Percentiles rank a stretch among this genome's conserved stretches.
Conservation (phyloP, 2,113 vertebrate genomes). For the Mandrillus leucophaeus region DNA sequence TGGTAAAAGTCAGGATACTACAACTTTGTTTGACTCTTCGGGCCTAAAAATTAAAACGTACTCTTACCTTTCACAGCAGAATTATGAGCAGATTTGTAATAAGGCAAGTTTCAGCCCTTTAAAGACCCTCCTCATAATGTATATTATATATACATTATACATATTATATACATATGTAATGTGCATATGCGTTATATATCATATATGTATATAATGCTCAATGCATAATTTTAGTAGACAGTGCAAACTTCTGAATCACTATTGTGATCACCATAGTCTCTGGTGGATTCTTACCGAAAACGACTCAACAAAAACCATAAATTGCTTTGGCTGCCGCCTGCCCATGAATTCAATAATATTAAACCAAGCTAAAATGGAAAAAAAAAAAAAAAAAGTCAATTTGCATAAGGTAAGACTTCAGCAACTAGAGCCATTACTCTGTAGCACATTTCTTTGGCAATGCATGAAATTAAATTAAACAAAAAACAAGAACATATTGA, state of each 20-base stretch:
- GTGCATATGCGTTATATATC: neutral
- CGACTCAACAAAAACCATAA: neutral
- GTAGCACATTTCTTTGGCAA: neutral
- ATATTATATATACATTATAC: neutral
- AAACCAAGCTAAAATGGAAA: neutral
- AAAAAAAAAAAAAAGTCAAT: neutral
- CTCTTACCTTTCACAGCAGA: neutral
- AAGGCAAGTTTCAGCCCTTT: neutral
- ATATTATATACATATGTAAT: too few species aligned
- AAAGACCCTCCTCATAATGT: neutral
- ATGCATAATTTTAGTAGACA: neutral
- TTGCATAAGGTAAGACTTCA: neutral
- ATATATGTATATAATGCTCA: neutral
- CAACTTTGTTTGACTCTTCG: neutral
- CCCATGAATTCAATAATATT: neutral
- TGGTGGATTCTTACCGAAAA: neutral
- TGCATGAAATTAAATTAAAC: conserved; percentile 22
- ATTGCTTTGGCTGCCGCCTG: neutral
- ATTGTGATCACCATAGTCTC: neutral
- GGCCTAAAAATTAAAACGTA: neutral
- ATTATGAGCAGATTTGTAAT: neutral
- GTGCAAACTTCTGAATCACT: neutral
- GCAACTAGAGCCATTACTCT: neutral
- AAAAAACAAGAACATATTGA: neutral
- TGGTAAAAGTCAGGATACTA: neutral